Percentiles rank a stretch among this genome's conserved stretches.
Conservation (phyloP, 2,113 vertebrate genomes). For the Thinocorus orbignyianus region DNA sequence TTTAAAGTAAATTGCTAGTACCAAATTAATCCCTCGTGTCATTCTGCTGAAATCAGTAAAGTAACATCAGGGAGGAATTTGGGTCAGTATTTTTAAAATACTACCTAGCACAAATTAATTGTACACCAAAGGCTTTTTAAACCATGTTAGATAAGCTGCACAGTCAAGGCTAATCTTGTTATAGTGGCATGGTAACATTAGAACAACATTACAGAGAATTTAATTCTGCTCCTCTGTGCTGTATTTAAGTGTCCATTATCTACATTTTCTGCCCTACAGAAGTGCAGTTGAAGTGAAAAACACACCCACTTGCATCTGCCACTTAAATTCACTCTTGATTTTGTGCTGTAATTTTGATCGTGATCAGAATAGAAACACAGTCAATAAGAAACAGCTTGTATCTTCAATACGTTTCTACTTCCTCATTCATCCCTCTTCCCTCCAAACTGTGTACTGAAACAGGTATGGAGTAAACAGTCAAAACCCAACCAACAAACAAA, state of each 20-base stretch:
- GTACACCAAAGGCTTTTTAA: slow-evolving; percentile 11
- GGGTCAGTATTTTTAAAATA: background rate
- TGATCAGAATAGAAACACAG: background rate
- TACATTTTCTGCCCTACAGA: background rate
- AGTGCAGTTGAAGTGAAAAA: slow-evolving; percentile 36
- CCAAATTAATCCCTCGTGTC: background rate
- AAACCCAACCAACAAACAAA: too few species aligned
- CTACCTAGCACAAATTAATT: background rate
- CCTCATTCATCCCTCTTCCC: background rate
- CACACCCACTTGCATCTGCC: background rate
- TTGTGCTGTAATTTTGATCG: slow-evolving; percentile 1
- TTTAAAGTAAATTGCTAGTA: background rate
- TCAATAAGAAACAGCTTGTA: background rate
- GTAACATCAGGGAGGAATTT: background rate
- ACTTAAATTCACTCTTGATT: slow-evolving; percentile 14
- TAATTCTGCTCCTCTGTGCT: background rate
- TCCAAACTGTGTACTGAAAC: background rate
- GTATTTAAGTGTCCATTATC: background rate
- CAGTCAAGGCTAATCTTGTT: slow-evolving; percentile 18
- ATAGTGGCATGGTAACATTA: background rate
- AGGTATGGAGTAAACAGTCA: background rate
- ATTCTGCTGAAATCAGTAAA: background rate
- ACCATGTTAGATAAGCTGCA: background rate
- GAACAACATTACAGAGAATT: background rate
- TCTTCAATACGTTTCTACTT: background rate